phyloP scores from a whole-genome alignment of 2,888 invertebrate species.

The Danaus chrysippus region DNA sequence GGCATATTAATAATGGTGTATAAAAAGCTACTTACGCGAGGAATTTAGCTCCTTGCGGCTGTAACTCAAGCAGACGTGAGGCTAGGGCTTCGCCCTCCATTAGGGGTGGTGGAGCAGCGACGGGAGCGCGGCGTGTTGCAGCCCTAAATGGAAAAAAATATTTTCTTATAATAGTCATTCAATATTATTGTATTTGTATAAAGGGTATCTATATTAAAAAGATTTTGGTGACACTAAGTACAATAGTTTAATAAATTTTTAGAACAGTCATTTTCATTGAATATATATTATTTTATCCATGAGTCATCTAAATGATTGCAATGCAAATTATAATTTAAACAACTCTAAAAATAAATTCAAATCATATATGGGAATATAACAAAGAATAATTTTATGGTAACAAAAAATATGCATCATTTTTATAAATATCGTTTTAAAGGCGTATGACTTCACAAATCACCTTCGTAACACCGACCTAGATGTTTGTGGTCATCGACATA shows the following conservation, averaged over 20 bases:
- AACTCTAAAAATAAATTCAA: constrained; percentile 11
- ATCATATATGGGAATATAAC: constrained; percentile 7
- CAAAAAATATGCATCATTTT: constrained; percentile 18
- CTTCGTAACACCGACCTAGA: constrained; percentile 10
- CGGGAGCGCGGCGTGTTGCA: constrained; percentile 67
- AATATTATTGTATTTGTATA: neutral
- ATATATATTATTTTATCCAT: too few species aligned
- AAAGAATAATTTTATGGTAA: constrained; percentile 8
- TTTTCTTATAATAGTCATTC: neutral
- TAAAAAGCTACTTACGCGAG: constrained; percentile 85
- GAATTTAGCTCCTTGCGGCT: constrained; percentile 97
- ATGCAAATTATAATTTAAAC: too few species aligned
- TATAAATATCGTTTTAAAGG: constrained; percentile 18
- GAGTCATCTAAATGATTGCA: too few species aligned
- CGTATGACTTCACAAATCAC: too few species aligned
- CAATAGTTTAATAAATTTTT: too few species aligned
- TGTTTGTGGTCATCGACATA: constrained; percentile 18
- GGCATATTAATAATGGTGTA: neutral
- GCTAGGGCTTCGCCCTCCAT: constrained; percentile 99
- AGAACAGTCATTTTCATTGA: too few species aligned
- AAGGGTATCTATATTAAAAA: too few species aligned
- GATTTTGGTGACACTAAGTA: too few species aligned
- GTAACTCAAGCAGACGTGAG: constrained; percentile 95
- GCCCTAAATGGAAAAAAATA: constrained; percentile 43
- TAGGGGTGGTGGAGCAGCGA: constrained; percentile 92